Percentiles rank a stretch among this genome's conserved stretches.
phyloP scores from a whole-genome alignment of 30 jellyfish, hydroid and myxozoan species.

The Catostylus mosaicus region DNA sequence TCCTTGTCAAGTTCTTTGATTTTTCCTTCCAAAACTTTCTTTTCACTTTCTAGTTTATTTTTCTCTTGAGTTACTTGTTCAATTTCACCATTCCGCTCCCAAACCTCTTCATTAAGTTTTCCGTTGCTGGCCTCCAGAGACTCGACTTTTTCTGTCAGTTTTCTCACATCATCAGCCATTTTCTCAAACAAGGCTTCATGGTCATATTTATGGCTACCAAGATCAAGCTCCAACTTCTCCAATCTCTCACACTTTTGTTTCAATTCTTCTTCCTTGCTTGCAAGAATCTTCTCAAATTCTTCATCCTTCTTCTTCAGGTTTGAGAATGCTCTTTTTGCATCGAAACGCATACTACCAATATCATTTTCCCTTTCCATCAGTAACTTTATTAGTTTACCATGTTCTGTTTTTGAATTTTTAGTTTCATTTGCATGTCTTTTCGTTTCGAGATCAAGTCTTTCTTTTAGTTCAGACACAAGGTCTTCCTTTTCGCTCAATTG shows the following conservation, averaged over 20 bases:
- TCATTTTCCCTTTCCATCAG: conserved; percentile 13
- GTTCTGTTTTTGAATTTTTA: not conserved
- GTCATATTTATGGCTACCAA: conserved; percentile 48
- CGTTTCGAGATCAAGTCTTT: not conserved
- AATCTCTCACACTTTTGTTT: not conserved
- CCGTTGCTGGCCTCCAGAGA: conserved; percentile 20
- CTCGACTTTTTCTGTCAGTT: conserved; percentile 22
- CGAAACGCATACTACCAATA: not conserved
- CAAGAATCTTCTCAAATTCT: conserved; percentile 3
- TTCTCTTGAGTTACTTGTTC: conserved; percentile 34
- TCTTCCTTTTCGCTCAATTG: conserved; percentile 1
- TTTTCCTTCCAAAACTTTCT: conserved; percentile 18
- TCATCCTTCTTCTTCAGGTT: conserved; percentile 17
- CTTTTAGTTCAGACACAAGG: not conserved
- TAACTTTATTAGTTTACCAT: conserved; percentile 1
- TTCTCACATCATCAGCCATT: conserved; percentile 40
- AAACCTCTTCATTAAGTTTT: conserved; percentile 32
- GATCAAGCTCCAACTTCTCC: conserved; percentile 15
- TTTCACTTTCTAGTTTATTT: conserved; percentile 5
- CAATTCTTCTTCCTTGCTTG: conserved; percentile 23
- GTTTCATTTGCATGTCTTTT: conserved; percentile 9
- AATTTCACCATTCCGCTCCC: conserved; percentile 63
- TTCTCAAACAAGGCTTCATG: conserved; percentile 55
- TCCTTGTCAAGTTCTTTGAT: conserved; percentile 22
- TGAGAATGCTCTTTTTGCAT: not conserved